phyloP scores from a whole-genome alignment of 2,113 vertebrate genomes.

The Labeo catla region DNA sequence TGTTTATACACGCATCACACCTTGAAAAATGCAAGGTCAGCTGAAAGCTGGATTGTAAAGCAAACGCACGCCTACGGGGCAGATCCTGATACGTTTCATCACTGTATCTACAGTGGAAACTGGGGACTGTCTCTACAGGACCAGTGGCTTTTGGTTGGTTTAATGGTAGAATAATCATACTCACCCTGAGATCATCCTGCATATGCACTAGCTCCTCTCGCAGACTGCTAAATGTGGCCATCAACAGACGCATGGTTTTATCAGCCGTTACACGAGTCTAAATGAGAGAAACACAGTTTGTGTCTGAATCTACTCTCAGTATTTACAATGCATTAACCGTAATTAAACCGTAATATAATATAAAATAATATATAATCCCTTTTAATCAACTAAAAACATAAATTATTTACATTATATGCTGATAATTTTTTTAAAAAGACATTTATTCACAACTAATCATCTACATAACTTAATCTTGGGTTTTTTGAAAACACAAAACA shows the following conservation, averaged over 20 bases:
- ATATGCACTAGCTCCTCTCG: constrained; percentile 91
- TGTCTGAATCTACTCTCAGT: background rate
- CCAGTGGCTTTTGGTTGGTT: background rate
- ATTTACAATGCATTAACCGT: background rate
- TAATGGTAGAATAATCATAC: constrained; percentile 37
- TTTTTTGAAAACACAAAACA: background rate
- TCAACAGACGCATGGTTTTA: constrained; percentile 88
- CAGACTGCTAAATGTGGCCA: constrained; percentile 90
- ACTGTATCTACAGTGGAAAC: background rate
- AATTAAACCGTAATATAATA: background rate
- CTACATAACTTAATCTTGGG: background rate
- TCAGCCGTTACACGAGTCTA: constrained; percentile 90
- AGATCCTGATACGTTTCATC: background rate
- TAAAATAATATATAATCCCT: background rate
- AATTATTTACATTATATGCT: too few species aligned
- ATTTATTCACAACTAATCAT: too few species aligned
- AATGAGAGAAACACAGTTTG: background rate
- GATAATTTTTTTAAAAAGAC: too few species aligned
- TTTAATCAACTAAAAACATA: background rate
- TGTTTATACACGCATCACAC: constrained; percentile 3
- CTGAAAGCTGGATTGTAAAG: background rate
- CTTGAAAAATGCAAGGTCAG: constrained; percentile 19
- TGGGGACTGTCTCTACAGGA: background rate
- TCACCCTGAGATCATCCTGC: constrained; percentile 89
- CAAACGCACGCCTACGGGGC: background rate